These are phyloP conservation scores for Centropyge bicolor DNA, from an alignment of 2,797 vertebrate genomes.

Conservation along the genomic window DNA sequence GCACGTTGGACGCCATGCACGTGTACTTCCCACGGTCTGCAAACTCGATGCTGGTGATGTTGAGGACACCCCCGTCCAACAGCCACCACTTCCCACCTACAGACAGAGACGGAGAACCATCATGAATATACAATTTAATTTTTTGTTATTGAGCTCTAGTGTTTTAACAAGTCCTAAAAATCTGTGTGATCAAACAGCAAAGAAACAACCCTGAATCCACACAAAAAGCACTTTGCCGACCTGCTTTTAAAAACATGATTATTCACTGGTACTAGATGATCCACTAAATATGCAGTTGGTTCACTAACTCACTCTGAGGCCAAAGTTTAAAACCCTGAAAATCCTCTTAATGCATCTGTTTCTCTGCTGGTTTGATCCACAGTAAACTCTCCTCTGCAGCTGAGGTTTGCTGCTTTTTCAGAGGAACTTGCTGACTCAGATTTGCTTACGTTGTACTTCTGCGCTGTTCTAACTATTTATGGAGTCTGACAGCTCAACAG, in stretches of 20 bases:
- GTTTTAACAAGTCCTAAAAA: neutral
- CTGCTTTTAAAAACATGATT: slow-evolving; percentile 19
- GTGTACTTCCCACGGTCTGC: slow-evolving; percentile 97
- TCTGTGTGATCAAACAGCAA: neutral
- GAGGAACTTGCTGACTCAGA: slow-evolving; percentile 17
- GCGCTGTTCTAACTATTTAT: neutral
- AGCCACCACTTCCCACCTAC: slow-evolving; percentile 91
- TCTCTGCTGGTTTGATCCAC: slow-evolving; percentile 9
- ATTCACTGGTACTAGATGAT: neutral
- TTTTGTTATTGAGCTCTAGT: too few relatives aligned
- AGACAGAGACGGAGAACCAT: slow-evolving; percentile 21
- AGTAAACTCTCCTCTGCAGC: slow-evolving; percentile 4
- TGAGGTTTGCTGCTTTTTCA: slow-evolving; percentile 23
- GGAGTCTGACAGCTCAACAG: neutral
- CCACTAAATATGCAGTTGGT: neutral
- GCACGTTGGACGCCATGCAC: slow-evolving; percentile 90
- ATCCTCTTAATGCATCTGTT: slow-evolving; percentile 41
- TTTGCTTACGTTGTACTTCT: slow-evolving; percentile 9
- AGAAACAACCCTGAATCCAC: too few relatives aligned
- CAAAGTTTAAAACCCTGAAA: slow-evolving; percentile 44
- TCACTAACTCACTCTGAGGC: neutral
- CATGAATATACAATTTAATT: too few relatives aligned
- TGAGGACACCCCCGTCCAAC: slow-evolving; percentile 89
- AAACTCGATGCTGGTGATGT: slow-evolving; percentile 94
- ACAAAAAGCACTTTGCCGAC: neutral